These are phyloP conservation scores for Trichonephila clavipes DNA, from an alignment of 1,140 invertebrate species.

Conservation along the genomic window DNA sequence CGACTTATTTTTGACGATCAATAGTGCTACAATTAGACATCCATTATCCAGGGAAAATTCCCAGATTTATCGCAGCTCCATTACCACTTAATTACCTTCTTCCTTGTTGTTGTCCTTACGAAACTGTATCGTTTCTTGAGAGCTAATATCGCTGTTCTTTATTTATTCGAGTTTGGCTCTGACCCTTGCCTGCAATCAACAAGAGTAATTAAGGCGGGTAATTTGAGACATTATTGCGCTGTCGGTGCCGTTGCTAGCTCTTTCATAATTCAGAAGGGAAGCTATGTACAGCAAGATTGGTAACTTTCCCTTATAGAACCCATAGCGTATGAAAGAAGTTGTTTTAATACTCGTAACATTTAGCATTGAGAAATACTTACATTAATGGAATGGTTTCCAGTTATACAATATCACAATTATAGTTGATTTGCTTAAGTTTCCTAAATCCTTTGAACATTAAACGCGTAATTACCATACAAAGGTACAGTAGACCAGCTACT, in stretches of 20 bases:
- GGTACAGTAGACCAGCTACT: no score
- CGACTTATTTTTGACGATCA: conserved; percentile 54
- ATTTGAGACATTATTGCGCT: conserved; percentile 12
- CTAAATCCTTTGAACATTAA: background rate
- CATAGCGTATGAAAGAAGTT: background rate
- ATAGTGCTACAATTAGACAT: conserved; percentile 58
- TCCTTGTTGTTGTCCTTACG: conserved; percentile 51
- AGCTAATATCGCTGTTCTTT: conserved; percentile 59
- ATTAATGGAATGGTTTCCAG: background rate
- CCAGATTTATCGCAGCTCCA: conserved; percentile 64
- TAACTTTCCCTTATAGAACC: background rate
- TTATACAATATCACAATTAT: background rate
- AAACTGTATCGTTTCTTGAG: conserved; percentile 39
- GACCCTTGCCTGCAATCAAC: conserved; percentile 46
- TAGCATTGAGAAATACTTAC: background rate
- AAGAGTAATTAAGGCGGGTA: conserved; percentile 43
- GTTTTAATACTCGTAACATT: background rate
- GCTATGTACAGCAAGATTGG: background rate
- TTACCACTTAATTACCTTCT: conserved; percentile 65
- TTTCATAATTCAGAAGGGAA: conserved; percentile 37
- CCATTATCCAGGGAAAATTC: conserved; percentile 55
- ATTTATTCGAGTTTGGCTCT: conserved; percentile 23
- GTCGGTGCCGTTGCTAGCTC: background rate
- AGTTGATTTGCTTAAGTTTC: background rate
- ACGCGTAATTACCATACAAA: background rate